Evolutionary conservation across 2,113 vertebrate genomes (phyloP), one percentile per base, ranked within the genome.

Genomic region (Eudyptes chrysolophus): DNA sequence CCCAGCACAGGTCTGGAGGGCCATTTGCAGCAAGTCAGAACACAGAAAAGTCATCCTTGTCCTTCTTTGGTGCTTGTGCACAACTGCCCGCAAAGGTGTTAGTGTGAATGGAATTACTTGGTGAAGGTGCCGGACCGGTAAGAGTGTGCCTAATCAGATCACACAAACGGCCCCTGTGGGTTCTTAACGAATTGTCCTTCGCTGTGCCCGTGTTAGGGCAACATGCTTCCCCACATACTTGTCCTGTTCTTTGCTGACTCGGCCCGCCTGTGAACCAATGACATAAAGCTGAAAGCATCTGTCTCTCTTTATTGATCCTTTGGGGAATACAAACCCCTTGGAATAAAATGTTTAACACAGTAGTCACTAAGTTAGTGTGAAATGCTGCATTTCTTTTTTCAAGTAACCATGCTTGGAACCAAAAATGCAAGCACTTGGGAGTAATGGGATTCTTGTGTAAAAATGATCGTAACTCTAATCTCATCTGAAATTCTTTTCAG

Each of bases 221-320:
- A 26, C 30, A 1, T 12, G 17, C 36, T 71, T 51, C 42, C 46
- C 20, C 12, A 2, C 4, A 0, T 2, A 18, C n/a, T 1, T 0
- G 7, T 30, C 34, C 58, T 71, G 21, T 27, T 54, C 92, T 55
- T 9, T 76, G 38, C 88, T 65, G 32, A 14, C 49, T 62, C 0
- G 0, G 44, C 22, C 51, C 30, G 27, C 54, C 7, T 68, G 46
- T 60, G 30, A 84, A 70, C n/a, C 40, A 21, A 6, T 25, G 55
- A 61, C 36, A 26, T 18, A 29, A 40, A 84, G 51, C 72, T 71
- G 74, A 71, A 71, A 76, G 55, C 44, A 71, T 85, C 38, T 8
- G 2, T 91, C 25, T 87, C 34, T 34, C 32, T 65, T 22, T 79
- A 21, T 26, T 62, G 27, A 81, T 75, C 48, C 66, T 87, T 32